A percentile compares a stretch with the other conserved stretches of the same genome.
Evolutionary conservation across 2,888 invertebrate species (phyloP).

Genomic region (Steromphala cineraria): DNA sequence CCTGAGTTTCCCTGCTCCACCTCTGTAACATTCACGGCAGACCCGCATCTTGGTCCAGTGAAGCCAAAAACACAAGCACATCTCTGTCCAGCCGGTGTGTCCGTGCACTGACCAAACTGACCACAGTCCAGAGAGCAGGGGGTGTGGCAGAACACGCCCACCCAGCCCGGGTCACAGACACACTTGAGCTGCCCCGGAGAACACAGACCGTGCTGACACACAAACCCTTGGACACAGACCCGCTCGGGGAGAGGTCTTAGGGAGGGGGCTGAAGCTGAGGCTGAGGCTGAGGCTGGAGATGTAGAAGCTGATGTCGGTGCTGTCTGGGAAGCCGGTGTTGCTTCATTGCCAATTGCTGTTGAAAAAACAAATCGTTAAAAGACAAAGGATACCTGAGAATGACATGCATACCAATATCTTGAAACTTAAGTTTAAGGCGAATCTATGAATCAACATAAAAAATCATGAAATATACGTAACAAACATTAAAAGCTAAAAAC

Average conservation of each 20-base stretch:
- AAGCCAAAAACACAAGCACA: background rate
- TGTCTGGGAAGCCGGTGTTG: too few relatives aligned
- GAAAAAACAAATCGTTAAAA: too few relatives aligned
- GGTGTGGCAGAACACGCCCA: conserved; percentile 36
- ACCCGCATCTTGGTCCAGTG: background rate
- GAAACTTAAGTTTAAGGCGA: too few relatives aligned
- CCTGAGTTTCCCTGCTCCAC: too few relatives aligned
- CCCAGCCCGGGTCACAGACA: conserved; percentile 35
- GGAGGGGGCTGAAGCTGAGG: background rate
- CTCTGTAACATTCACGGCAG: background rate
- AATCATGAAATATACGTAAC: too few relatives aligned
- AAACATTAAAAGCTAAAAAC: too few relatives aligned
- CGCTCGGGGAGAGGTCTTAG: background rate
- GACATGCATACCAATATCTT: too few relatives aligned
- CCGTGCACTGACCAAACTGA: conserved; percentile 31
- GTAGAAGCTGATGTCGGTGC: background rate
- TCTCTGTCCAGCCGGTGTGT: background rate
- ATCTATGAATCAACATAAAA: too few relatives aligned
- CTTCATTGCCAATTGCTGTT: too few relatives aligned
- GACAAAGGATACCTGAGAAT: too few relatives aligned
- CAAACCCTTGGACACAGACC: background rate
- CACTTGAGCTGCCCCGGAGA: conserved; percentile 28
- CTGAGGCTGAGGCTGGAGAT: background rate
- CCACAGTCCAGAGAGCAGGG: conserved; percentile 38
- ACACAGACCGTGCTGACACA: conserved; percentile 29